These are phyloP conservation scores for Candoia aspera DNA, from an alignment of 2,113 vertebrate genomes.

Conservation along the genomic window DNA sequence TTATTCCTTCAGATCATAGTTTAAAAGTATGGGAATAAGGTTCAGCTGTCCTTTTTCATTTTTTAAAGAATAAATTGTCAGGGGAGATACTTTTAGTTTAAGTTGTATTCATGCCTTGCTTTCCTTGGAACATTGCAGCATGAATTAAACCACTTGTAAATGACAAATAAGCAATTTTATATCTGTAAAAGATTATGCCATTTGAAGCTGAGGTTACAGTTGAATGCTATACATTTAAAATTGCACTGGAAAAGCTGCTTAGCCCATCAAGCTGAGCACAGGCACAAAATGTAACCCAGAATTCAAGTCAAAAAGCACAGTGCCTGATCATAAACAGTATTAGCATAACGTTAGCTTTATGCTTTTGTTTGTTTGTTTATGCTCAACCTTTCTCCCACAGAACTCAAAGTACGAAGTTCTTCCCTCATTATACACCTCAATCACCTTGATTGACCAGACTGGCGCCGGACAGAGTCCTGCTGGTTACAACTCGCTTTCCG, in stretches of 20 bases:
- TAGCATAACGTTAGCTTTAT: background rate
- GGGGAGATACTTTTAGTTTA: background rate
- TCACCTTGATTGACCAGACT: too few species aligned
- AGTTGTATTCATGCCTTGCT: background rate
- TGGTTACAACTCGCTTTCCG: too few species aligned
- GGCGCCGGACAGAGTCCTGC: too few species aligned
- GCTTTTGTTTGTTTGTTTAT: background rate
- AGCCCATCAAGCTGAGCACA: background rate
- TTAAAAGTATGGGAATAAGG: background rate
- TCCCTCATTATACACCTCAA: too few species aligned
- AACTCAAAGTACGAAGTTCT: background rate
- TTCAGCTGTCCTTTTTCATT: background rate
- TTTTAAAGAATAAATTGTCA: background rate
- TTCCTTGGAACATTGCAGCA: background rate
- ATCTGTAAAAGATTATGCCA: background rate
- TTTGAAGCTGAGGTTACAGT: background rate
- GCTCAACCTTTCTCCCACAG: background rate
- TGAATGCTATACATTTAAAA: background rate
- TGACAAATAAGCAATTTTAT: background rate
- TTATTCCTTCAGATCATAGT: background rate
- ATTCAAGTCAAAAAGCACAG: background rate
- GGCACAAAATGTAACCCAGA: background rate
- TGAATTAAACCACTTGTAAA: background rate
- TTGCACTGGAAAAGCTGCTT: background rate
- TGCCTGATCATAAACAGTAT: background rate